These are phyloP conservation scores for Sciurus carolinensis DNA, from an alignment of 2,797 vertebrate genomes.

Conservation along the genomic window DNA sequence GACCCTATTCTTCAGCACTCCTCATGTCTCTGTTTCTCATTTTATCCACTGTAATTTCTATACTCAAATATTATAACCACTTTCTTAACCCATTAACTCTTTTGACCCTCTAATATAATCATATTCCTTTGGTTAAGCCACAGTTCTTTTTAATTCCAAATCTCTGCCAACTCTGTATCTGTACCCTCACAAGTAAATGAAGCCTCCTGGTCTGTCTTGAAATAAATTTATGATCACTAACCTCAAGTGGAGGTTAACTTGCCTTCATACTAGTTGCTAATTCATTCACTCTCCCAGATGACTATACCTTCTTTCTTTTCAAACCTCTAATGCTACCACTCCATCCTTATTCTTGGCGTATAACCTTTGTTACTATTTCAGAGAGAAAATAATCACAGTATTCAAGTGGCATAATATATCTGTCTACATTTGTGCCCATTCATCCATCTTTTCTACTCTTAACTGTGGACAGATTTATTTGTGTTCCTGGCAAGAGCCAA, in stretches of 20 bases:
- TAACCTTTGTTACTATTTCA: not conserved
- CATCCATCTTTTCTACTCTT: not conserved
- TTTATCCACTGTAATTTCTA: not conserved
- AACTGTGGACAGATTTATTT: not conserved
- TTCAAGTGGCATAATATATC: not conserved
- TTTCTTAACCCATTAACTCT: not conserved
- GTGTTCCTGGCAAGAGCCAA: not conserved
- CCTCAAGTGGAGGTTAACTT: not conserved
- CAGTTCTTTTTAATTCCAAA: not conserved
- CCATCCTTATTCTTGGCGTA: not conserved
- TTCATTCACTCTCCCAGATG: not conserved
- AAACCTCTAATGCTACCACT: not conserved
- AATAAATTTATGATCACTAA: not conserved
- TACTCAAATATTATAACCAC: not conserved
- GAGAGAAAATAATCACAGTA: not conserved
- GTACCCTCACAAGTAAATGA: not conserved
- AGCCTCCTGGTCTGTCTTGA: not conserved
- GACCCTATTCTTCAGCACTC: not conserved
- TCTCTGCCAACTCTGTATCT: not conserved
- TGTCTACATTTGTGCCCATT: not conserved
- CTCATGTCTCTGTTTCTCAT: not conserved
- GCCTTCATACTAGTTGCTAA: not conserved
- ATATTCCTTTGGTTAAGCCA: not conserved
- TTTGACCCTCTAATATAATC: not conserved
- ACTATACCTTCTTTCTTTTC: not conserved